Conservation (phyloP, 2,888 invertebrate genomes). For the Ornithoptera alexandrae region DNA sequence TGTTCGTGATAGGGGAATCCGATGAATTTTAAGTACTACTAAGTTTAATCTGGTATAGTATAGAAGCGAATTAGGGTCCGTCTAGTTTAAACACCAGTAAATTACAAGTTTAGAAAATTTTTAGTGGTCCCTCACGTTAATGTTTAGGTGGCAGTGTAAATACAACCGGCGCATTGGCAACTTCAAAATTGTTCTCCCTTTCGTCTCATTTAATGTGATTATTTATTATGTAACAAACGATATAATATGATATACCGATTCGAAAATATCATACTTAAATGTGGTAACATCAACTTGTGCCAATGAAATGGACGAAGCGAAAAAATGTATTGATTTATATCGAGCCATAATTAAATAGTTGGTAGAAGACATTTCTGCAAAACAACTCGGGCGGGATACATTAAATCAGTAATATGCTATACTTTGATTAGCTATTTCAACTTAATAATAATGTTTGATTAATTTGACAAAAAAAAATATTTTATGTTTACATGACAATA, state of each 20-base stretch:
- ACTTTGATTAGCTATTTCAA: too few species aligned
- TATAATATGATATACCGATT: neutral
- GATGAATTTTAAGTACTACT: slow-evolving; percentile 52
- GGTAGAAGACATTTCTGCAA: too few species aligned
- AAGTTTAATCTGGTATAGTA: slow-evolving; percentile 42
- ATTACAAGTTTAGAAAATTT: slow-evolving; percentile 66
- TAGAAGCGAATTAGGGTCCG: slow-evolving; percentile 58
- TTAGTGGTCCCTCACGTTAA: slow-evolving; percentile 60
- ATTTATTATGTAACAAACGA: neutral
- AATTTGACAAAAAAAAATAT: neutral
- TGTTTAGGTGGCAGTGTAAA: slow-evolving; percentile 54
- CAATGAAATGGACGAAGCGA: slow-evolving; percentile 44
- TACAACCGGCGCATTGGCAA: slow-evolving; percentile 63
- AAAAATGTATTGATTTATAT: neutral
- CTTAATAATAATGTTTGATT: neutral
- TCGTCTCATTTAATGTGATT: neutral
- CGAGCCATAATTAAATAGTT: too few species aligned
- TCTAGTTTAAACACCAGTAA: slow-evolving; percentile 69
- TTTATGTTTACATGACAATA: neutral
- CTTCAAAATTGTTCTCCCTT: slow-evolving; percentile 38
- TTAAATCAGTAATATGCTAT: too few species aligned
- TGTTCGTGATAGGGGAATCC: slow-evolving; percentile 66
- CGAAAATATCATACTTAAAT: slow-evolving; percentile 21
- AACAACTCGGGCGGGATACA: too few species aligned
- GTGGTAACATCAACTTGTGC: slow-evolving; percentile 63